Evolutionary conservation across 2,888 invertebrate species (phyloP).

Genomic region (Malacosoma neustria): DNA sequence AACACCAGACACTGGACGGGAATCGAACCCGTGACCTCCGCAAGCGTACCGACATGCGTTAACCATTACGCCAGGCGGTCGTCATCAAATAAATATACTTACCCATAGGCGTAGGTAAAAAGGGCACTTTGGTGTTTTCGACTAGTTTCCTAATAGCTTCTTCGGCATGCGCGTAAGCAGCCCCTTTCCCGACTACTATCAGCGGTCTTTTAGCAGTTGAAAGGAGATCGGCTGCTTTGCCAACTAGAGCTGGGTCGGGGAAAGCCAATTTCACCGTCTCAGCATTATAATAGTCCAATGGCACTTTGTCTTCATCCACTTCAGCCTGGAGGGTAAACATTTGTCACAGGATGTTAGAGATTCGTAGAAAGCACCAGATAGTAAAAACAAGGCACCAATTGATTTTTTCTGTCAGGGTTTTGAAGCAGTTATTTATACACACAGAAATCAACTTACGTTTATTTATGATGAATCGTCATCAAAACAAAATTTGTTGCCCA

Average conservation of each 20-base stretch:
- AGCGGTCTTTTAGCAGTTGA: slow-evolving; percentile 86
- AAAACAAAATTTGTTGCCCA: too few relatives aligned
- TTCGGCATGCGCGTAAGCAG: slow-evolving; percentile 88
- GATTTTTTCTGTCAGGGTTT: too few relatives aligned
- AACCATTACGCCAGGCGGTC: too few relatives aligned
- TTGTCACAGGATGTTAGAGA: too few relatives aligned
- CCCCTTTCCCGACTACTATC: slow-evolving; percentile 93
- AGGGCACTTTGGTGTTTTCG: slow-evolving; percentile 84
- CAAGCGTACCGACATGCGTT: too few relatives aligned
- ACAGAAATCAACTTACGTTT: too few relatives aligned
- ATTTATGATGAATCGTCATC: too few relatives aligned
- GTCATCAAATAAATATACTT: slow-evolving; percentile 25
- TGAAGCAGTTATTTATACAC: too few relatives aligned
- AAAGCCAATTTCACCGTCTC: slow-evolving; percentile 79
- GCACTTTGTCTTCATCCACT: slow-evolving; percentile 54
- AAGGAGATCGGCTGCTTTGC: slow-evolving; percentile 81
- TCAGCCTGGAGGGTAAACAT: slow-evolving; percentile 38
- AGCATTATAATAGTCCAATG: slow-evolving; percentile 57
- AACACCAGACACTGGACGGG: too few relatives aligned
- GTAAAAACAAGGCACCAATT: too few relatives aligned
- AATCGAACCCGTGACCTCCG: too few relatives aligned
- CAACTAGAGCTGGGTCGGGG: slow-evolving; percentile 82
- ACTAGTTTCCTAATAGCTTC: slow-evolving; percentile 81
- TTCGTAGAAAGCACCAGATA: too few relatives aligned
- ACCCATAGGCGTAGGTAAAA: slow-evolving; percentile 96